A percentile compares a stretch with the other conserved stretches of the same genome.
phyloP scores from a whole-genome alignment of 2,113 vertebrate species.

The Dicentrarchus labrax region DNA sequence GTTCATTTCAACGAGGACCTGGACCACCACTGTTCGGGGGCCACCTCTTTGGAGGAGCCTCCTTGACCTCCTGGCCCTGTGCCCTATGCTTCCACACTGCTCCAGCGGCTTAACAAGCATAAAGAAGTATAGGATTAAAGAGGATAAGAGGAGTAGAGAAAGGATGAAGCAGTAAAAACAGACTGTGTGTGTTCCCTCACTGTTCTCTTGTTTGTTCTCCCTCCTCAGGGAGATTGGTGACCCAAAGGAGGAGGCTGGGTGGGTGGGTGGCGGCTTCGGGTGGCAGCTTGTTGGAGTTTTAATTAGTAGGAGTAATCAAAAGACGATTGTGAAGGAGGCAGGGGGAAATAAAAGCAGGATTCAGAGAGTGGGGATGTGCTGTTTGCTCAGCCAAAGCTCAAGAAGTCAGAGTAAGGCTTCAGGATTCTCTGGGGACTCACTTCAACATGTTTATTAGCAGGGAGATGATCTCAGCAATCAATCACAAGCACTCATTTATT shows the following conservation, averaged over 20 bases:
- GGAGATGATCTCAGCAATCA: slow-evolving; percentile 45
- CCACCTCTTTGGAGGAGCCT: slow-evolving; percentile 85
- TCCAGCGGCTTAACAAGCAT: slow-evolving; percentile 69
- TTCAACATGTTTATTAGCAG: slow-evolving; percentile 45
- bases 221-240: slow-evolving; percentile 67
- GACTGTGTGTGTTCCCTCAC: slow-evolving; percentile 77
- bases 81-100: slow-evolving; percentile 60
- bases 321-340: slow-evolving; percentile 87
- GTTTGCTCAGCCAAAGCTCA: slow-evolving; percentile 92
- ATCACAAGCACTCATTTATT: slow-evolving; percentile 25
- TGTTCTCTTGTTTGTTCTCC: slow-evolving; percentile 74
- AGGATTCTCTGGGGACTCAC: slow-evolving; percentile 42
- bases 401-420: slow-evolving; percentile 81
- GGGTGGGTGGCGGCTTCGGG: slow-evolving; percentile 79
- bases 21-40: slow-evolving; percentile 74
- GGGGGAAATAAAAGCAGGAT: slow-evolving; percentile 68
- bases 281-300: slow-evolving; percentile 95
- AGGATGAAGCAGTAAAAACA: slow-evolving; percentile 72
- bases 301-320: slow-evolving; percentile 94
- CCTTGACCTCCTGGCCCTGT: slow-evolving; percentile 67
- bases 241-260: slow-evolving; percentile 60
- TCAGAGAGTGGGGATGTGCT: slow-evolving; percentile 76
- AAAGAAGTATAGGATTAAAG: slow-evolving; percentile 91
- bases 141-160: slow-evolving; percentile 69
- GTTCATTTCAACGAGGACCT: slow-evolving; percentile 55